Conservation (phyloP, 1,140 invertebrate species). For the Drosophila varians region DNA sequence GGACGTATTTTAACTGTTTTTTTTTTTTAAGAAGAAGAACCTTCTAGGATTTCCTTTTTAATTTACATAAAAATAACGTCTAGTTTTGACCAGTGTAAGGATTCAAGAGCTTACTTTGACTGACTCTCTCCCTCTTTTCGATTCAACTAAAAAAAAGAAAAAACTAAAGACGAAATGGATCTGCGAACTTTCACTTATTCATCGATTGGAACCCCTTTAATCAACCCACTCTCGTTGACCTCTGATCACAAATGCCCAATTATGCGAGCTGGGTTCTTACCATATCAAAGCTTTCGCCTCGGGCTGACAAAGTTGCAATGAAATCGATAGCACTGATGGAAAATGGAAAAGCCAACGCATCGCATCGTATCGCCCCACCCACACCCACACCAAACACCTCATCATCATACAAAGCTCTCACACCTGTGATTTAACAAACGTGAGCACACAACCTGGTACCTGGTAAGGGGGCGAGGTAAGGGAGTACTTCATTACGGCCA, state of each 20-base stretch:
- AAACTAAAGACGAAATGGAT: neutral
- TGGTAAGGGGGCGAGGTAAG: too few relatives aligned
- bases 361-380: neutral
- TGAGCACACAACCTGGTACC: constrained; percentile 16
- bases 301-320: constrained; percentile 26
- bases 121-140: too few relatives aligned
- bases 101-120: too few relatives aligned
- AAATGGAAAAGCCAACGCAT: constrained; percentile 30
- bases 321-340: constrained; percentile 66
- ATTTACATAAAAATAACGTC: too few relatives aligned
- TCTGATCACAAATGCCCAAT: constrained; percentile 23
- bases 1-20: too few relatives aligned
- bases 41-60: too few relatives aligned
- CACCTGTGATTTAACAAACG: constrained; percentile 8
- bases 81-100: neutral
- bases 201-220: neutral
- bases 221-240: constrained; percentile 9
- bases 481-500: constrained; percentile 48
- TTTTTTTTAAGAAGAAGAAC: too few relatives aligned
- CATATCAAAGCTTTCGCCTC: constrained; percentile 19
- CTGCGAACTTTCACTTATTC: constrained; percentile 15
- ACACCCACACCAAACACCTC: constrained; percentile 15
- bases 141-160: neutral
- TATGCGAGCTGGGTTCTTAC: constrained; percentile 5
- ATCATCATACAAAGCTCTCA: neutral